Evolutionary conservation across 1,140 invertebrate genomes (phyloP), one percentile per base, ranked within the genome.

Genomic region (Ptiloglossa arizonensis): DNA sequence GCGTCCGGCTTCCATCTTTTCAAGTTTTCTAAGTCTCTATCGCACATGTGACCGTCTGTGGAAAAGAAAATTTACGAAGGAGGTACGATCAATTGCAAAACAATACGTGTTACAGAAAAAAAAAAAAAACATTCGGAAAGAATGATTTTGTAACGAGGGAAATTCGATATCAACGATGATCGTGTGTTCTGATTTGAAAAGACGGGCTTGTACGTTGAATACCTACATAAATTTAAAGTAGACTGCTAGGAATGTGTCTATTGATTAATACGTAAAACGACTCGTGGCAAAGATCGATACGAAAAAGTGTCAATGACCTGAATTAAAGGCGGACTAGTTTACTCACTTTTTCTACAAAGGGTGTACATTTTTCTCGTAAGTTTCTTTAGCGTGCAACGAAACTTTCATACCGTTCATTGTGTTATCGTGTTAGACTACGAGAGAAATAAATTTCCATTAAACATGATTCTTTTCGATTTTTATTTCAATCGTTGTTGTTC

Each of bases 31-130:
- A 93, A 80, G 83, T 93, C 93, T 29, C 87, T 75, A 46, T 89
- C 80, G 69, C 92, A 93, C 70, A 93, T 76, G 50, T 78, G 88
- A n/a, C 93, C 92, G 44, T 83, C 92, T 93, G 71, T 13, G 32
- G 48, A 60, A 32, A 27, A 44, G 19, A 29, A 35, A 38, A 46
- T 32, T 8, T 3, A 5, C 6, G 41, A n/a, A 24, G 13, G 19
- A 17, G 9, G 19, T 11, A 11, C 9, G 11, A 22, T 24, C 19
- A 15, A 41, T 62, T 24, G 59, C 59, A 2, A 41, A 38, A 60
- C 54, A 3, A 19, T 17, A 3, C 15, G 22, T 8, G 11, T 6
- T 24, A 50, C 32, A n/a, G 41, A 38, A 32, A 15, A 32, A 50
- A 59, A n/a, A 50, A 38, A 32, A 15, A 32, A 50, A 59, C n/a